Percentiles rank a stretch among this genome's conserved stretches.
Evolutionary conservation across 2,888 invertebrate genomes (phyloP).

Genomic region (Orthosia cruda): DNA sequence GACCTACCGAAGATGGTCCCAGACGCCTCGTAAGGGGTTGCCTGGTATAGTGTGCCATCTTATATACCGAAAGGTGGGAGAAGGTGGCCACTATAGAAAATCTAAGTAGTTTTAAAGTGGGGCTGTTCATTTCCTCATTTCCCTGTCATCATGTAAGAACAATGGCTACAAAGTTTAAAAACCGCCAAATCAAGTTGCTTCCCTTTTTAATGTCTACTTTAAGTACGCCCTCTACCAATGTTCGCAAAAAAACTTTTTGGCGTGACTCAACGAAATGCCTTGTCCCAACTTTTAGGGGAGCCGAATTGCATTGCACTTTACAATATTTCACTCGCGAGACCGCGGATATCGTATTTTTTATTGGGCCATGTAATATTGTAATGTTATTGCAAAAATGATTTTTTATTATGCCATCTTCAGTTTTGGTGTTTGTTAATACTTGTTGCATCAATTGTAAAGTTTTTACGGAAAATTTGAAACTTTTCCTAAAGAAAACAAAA

Average conservation of each 20-base stretch:
- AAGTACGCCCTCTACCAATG: slow-evolving; percentile 48
- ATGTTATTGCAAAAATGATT: slow-evolving; percentile 42
- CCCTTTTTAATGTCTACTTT: slow-evolving; percentile 62
- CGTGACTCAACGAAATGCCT: slow-evolving; percentile 63
- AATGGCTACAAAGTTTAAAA: slow-evolving; percentile 58
- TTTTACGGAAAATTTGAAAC: neutral
- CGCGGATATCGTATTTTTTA: slow-evolving; percentile 40
- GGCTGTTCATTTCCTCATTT: neutral
- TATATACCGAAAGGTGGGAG: too few species aligned
- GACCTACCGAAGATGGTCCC: too few species aligned
- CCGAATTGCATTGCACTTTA: slow-evolving; percentile 71
- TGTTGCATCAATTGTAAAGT: slow-evolving; percentile 30
- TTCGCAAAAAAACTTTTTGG: slow-evolving; percentile 60
- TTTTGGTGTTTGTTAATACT: slow-evolving; percentile 19
- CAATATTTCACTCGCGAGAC: slow-evolving; percentile 64
- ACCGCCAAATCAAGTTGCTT: slow-evolving; percentile 66
- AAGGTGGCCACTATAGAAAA: too few species aligned
- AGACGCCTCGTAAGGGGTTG: too few species aligned
- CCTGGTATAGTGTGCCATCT: too few species aligned
- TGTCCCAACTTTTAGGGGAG: slow-evolving; percentile 60
- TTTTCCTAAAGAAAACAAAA: neutral
- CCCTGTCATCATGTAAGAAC: slow-evolving; percentile 1
- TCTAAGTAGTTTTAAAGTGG: too few species aligned
- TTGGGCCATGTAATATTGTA: slow-evolving; percentile 37
- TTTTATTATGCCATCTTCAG: neutral